Percentiles rank a stretch among this genome's conserved stretches.
Evolutionary conservation across 2,888 invertebrate species (phyloP).

Genomic region (Hypsopygia costalis): DNA sequence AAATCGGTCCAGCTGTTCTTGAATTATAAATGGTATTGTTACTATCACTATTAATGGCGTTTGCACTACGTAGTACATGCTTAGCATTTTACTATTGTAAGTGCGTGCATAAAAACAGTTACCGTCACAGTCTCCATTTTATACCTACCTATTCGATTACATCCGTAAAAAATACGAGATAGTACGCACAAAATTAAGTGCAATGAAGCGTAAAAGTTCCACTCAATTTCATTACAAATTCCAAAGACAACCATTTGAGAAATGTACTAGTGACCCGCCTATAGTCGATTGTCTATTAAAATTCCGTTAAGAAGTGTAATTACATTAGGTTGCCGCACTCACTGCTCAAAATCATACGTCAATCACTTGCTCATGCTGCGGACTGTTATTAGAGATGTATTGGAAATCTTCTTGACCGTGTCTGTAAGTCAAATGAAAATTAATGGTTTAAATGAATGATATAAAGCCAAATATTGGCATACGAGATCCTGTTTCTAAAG

Average conservation of each 20-base stretch:
- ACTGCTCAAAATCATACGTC: slow-evolving; percentile 44
- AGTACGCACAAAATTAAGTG: background rate
- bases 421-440: slow-evolving; percentile 22
- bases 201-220: slow-evolving; percentile 5
- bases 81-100: too few species aligned
- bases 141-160: too few species aligned
- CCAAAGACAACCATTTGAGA: slow-evolving; percentile 15
- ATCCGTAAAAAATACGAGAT: too few species aligned
- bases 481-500: slow-evolving; percentile 7
- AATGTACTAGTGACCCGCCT: slow-evolving; percentile 29
- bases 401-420: slow-evolving; percentile 13
- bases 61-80: too few species aligned
- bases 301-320: slow-evolving; percentile 55
- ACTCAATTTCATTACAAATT: slow-evolving; percentile 12
- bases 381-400: slow-evolving; percentile 26
- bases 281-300: slow-evolving; percentile 50
- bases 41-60: too few species aligned
- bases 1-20: too few species aligned
- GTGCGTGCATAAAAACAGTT: too few species aligned
- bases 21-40: too few species aligned
- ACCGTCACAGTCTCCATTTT: too few species aligned
- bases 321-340: slow-evolving; percentile 42
- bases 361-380: slow-evolving; percentile 38
- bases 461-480: slow-evolving; percentile 21
- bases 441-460: slow-evolving; percentile 23